Conservation (phyloP, 2,113 vertebrate genomes). For the Struthio camelus region DNA sequence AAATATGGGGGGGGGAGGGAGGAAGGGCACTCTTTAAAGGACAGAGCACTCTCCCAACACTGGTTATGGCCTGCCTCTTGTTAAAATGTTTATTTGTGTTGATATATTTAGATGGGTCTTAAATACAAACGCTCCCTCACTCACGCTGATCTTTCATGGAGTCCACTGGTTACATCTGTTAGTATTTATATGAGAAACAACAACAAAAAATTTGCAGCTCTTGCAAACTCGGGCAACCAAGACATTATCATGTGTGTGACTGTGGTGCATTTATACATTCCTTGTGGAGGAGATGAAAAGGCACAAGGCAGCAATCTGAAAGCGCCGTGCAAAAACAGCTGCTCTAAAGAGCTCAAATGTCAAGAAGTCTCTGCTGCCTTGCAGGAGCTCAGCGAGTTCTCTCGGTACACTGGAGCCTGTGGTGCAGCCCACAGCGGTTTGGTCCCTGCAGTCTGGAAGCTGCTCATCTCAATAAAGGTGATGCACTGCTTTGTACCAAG, state of each 20-base stretch:
- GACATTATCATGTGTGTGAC: slow-evolving; percentile 27
- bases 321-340: not conserved
- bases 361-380: not conserved
- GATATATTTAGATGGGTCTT: slow-evolving; percentile 41
- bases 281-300: slow-evolving; percentile 42
- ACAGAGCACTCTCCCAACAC: not conserved
- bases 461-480: not conserved
- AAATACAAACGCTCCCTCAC: slow-evolving; percentile 27
- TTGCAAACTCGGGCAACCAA: slow-evolving; percentile 62
- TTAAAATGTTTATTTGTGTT: slow-evolving; percentile 40
- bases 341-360: not conserved
- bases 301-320: not conserved
- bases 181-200: slow-evolving; percentile 53
- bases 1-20: not conserved
- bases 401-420: not conserved
- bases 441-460: not conserved
- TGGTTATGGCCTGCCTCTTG: not conserved
- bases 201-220: slow-evolving; percentile 63
- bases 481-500: not conserved
- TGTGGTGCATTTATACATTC: slow-evolving; percentile 35
- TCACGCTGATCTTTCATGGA: not conserved
- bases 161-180: slow-evolving; percentile 54
- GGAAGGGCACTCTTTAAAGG: not conserved
- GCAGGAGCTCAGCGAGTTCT: not conserved
- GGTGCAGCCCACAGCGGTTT: not conserved